These are phyloP conservation scores for Cabera pusaria DNA, from an alignment of 2,888 invertebrate species.

Conservation along the genomic window DNA sequence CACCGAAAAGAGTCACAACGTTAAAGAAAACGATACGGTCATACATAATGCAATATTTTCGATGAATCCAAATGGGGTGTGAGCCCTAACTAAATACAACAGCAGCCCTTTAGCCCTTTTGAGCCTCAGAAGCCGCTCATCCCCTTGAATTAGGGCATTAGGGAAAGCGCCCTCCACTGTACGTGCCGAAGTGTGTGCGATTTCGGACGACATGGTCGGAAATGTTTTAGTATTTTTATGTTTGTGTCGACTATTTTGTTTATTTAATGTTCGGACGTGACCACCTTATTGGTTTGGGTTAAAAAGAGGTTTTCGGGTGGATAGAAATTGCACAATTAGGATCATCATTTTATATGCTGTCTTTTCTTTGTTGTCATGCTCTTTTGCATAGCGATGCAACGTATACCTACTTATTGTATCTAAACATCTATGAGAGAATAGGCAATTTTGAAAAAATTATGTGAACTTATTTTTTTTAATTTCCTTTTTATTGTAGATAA, in stretches of 20 bases:
- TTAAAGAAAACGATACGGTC: slow-evolving; percentile 23
- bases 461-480: no score
- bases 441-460: no score
- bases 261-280: slow-evolving; percentile 29
- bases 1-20: slow-evolving; percentile 21
- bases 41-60: slow-evolving; percentile 34
- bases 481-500: no score
- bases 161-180: slow-evolving; percentile 22
- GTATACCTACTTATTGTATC: no score
- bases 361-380: no score
- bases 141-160: slow-evolving; percentile 32
- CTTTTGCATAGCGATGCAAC: no score
- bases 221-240: slow-evolving; percentile 29
- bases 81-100: slow-evolving; percentile 33
- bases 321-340: slow-evolving; percentile 5
- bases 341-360: not conserved
- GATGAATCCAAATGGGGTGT: slow-evolving; percentile 29
- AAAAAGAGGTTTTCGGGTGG: slow-evolving; percentile 12
- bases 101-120: slow-evolving; percentile 27
- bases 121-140: slow-evolving; percentile 28
- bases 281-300: slow-evolving; percentile 17
- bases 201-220: slow-evolving; percentile 28
- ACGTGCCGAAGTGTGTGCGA: slow-evolving; percentile 32
- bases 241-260: slow-evolving; percentile 28
- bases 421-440: no score